phyloP scores from a whole-genome alignment of 2,888 invertebrate genomes.

The Pinctada fucata region DNA sequence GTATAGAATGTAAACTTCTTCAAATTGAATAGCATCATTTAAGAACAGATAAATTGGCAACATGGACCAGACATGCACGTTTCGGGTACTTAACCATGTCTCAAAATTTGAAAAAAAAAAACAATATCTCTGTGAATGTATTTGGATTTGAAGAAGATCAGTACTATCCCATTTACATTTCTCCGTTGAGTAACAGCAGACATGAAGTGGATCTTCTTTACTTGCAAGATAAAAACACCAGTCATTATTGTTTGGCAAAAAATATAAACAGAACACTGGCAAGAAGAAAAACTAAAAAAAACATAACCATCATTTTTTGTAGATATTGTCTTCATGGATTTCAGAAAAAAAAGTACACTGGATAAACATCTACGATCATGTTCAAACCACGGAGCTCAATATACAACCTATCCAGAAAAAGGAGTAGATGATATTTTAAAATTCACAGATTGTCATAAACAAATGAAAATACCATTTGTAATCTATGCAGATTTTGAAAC shows the following conservation, averaged over 20 bases:
- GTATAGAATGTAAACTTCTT: no score
- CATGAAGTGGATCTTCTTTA: conserved; percentile 12
- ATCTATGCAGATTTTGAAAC: conserved; percentile 27
- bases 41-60: no score
- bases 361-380: conserved; percentile 23
- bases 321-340: conserved; percentile 33
- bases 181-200: conserved; percentile 2
- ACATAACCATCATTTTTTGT: conserved; percentile 20
- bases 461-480: conserved; percentile 14
- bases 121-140: conserved; percentile 36
- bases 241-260: conserved; percentile 6
- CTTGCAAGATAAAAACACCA: conserved; percentile 1
- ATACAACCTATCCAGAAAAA: conserved; percentile 22
- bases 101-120: conserved; percentile 41
- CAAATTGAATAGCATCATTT: no score
- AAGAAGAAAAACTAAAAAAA: no score
- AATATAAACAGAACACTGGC: neutral
- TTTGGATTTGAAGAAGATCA: conserved; percentile 31
- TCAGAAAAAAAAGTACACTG: conserved; percentile 13
- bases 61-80: no score
- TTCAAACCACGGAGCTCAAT: conserved; percentile 22
- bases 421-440: conserved; percentile 30
- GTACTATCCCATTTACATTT: conserved; percentile 18
- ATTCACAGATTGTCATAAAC: conserved; percentile 27
- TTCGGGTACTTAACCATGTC: no score